Evolutionary conservation across 2,113 vertebrate species (phyloP).

Genomic region (Osmerus eperlanus): DNA sequence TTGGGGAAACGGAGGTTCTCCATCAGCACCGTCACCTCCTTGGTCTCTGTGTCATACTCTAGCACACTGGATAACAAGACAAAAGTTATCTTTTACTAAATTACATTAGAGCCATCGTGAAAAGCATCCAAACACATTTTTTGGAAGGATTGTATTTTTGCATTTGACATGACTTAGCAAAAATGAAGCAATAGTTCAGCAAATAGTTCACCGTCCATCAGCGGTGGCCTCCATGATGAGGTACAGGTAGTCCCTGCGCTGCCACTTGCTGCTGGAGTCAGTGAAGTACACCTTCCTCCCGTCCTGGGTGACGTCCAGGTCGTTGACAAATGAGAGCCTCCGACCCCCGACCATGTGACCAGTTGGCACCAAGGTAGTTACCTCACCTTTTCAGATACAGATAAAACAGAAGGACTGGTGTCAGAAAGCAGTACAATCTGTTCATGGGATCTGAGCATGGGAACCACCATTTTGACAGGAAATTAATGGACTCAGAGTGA

Average conservation of each 20-base stretch:
- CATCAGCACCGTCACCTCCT: constrained; percentile 89
- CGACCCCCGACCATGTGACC: constrained; percentile 79
- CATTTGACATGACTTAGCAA: too few relatives aligned
- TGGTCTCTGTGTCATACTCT: constrained; percentile 83
- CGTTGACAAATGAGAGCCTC: constrained; percentile 89
- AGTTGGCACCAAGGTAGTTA: constrained; percentile 73
- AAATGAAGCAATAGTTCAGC: neutral
- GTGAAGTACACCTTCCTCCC: constrained; percentile 96
- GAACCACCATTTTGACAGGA: too few relatives aligned
- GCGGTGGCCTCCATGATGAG: constrained; percentile 91
- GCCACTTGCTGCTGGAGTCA: constrained; percentile 95
- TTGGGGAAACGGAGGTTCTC: constrained; percentile 91
- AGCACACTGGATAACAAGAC: constrained; percentile 74
- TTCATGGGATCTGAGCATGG: too few relatives aligned
- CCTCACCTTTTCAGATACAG: constrained; percentile 72
- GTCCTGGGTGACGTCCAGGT: constrained; percentile 84
- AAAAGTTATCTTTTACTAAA: neutral
- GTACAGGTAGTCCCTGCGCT: constrained; percentile 82
- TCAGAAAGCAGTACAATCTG: too few relatives aligned
- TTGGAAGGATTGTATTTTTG: too few relatives aligned
- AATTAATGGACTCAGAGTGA: too few relatives aligned
- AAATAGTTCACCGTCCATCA: constrained; percentile 81
- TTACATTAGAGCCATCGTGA: too few relatives aligned
- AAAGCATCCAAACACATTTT: too few relatives aligned
- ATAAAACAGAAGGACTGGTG: too few relatives aligned